Conservation (phyloP, 2,113 vertebrate species). For the human region GRCh38 chr6:118137001-118137500, state of each 20-base stretch:
- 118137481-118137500: background rate
- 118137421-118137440: background rate
- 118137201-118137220: background rate
- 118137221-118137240: background rate
- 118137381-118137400: background rate
- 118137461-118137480: background rate
- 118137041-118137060: background rate
- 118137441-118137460: background rate
- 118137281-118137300: background rate
- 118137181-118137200: background rate
- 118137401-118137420: background rate
- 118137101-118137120: background rate
- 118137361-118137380: background rate
- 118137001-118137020: background rate
- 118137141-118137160: slow-evolving; percentile 2
- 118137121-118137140: background rate
- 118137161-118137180: background rate
- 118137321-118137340: background rate
- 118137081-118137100: background rate
- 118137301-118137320: background rate
- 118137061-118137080: background rate
- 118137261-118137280: background rate
- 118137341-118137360: background rate
- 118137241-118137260: background rate
- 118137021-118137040: slow-evolving; percentile 20